Conservation (phyloP, 2,888 invertebrate species). For the Pachliopta kotzebuea region DNA sequence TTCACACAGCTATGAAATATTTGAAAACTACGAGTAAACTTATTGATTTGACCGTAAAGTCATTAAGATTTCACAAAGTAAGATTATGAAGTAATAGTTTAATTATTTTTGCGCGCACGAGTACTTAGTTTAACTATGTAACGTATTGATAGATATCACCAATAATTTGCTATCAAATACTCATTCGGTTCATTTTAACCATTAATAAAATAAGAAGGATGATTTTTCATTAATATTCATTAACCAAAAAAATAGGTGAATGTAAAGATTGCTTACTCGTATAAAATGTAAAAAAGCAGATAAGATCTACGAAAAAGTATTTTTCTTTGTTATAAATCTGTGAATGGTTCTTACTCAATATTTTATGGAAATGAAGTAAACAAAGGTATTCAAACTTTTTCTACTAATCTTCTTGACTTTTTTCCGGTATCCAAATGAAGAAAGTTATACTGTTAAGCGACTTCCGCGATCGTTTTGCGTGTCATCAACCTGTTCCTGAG, state of each 20-base stretch:
- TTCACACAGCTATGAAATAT: background rate
- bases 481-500: slow-evolving; percentile 32
- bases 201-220: too few species aligned
- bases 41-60: background rate
- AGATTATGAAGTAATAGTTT: too few species aligned
- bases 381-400: slow-evolving; percentile 1
- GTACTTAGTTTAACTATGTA: too few species aligned
- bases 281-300: too few species aligned
- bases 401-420: background rate
- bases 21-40: background rate
- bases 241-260: too few species aligned
- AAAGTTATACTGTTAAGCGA: slow-evolving; percentile 33
- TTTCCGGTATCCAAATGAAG: slow-evolving; percentile 30
- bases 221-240: too few species aligned
- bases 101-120: too few species aligned
- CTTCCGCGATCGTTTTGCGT: slow-evolving; percentile 18
- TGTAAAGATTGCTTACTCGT: too few species aligned
- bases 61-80: background rate
- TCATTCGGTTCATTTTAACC: too few species aligned
- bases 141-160: too few species aligned
- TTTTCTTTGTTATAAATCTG: background rate
- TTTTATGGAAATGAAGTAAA: background rate
- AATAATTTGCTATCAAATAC: too few species aligned
- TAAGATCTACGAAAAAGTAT: background rate
- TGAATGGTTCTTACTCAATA: background rate